Conservation (phyloP, 2,888 invertebrate genomes). For the Mesorhabditis sp. region DNA sequence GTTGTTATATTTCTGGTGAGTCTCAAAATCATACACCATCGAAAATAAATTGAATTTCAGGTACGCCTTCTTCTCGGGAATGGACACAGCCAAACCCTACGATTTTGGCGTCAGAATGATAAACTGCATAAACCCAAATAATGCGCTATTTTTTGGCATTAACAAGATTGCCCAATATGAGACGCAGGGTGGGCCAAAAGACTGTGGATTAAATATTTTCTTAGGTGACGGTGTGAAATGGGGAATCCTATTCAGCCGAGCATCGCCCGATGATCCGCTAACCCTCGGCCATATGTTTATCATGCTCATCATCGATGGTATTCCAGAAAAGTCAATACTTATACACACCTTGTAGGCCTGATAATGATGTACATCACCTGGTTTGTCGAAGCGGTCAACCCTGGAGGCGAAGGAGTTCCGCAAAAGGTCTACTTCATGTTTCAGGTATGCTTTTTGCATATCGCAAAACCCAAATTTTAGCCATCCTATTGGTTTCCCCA, state of each 20-base stretch:
- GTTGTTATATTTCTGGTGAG: constrained; percentile 48
- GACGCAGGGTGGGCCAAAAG: constrained; percentile 25
- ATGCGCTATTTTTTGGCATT: constrained; percentile 40
- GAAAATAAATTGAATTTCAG: not conserved
- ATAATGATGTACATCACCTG: constrained; percentile 75
- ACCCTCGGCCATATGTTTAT: constrained; percentile 39
- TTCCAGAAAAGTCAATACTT: not conserved
- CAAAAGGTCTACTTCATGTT: constrained; percentile 75
- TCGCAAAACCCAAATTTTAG: constrained; percentile 16
- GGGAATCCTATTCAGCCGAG: constrained; percentile 26
- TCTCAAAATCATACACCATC: not conserved
- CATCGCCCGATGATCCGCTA: constrained; percentile 40
- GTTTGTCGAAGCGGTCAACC: constrained; percentile 80
- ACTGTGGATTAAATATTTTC: constrained; percentile 9
- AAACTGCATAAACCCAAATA: constrained; percentile 49
- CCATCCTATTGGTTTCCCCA: constrained; percentile 51
- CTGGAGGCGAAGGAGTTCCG: constrained; percentile 75
- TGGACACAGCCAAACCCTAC: constrained; percentile 34
- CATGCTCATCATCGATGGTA: constrained; percentile 41
- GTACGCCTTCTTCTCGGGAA: constrained; percentile 34
- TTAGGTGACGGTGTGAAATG: constrained; percentile 42
- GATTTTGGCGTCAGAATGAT: constrained; percentile 26
- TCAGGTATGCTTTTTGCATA: constrained; percentile 61
- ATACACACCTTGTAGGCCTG: constrained; percentile 10
- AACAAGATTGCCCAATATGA: constrained; percentile 45